A percentile compares a stretch with the other conserved stretches of the same genome.
phyloP scores from a whole-genome alignment of 2,888 invertebrate species.

The Serrognathus titanus region DNA sequence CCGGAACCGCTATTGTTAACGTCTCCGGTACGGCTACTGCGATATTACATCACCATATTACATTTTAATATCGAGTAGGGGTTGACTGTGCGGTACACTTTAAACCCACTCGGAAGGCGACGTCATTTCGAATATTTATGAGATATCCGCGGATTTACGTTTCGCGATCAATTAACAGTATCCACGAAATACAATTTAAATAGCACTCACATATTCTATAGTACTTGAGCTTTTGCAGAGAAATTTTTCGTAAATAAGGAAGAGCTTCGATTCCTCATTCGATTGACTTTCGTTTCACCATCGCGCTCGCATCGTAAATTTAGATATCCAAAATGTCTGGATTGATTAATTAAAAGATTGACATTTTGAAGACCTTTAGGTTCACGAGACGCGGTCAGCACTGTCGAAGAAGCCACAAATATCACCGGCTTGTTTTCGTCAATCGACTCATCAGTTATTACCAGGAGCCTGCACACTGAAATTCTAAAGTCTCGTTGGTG shows the following conservation, averaged over 20 bases:
- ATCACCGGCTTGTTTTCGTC: slow-evolving; percentile 24
- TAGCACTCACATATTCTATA: too few species aligned
- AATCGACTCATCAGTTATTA: too few species aligned
- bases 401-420: slow-evolving; percentile 30
- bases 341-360: slow-evolving; percentile 33
- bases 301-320: neutral
- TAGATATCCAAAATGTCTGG: slow-evolving; percentile 16
- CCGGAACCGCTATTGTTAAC: slow-evolving; percentile 46
- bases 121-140: slow-evolving; percentile 16
- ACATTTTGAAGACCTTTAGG: slow-evolving; percentile 33
- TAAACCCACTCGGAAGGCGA: slow-evolving; percentile 11
- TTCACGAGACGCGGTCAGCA: slow-evolving; percentile 21
- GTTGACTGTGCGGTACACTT: slow-evolving; percentile 6
- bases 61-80: slow-evolving; percentile 25
- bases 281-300: neutral
- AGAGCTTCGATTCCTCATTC: too few species aligned
- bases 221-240: too few species aligned
- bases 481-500: too few species aligned
- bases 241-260: too few species aligned
- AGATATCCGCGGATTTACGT: slow-evolving; percentile 11
- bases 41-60: slow-evolving; percentile 29
- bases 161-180: slow-evolving; percentile 14
- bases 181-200: neutral
- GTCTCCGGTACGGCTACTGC: slow-evolving; percentile 29
- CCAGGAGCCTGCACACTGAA: too few species aligned